Percentiles rank a stretch among this genome's conserved stretches.
phyloP scores from a whole-genome alignment of 2,888 invertebrate species.

The Lysandra coridon region DNA sequence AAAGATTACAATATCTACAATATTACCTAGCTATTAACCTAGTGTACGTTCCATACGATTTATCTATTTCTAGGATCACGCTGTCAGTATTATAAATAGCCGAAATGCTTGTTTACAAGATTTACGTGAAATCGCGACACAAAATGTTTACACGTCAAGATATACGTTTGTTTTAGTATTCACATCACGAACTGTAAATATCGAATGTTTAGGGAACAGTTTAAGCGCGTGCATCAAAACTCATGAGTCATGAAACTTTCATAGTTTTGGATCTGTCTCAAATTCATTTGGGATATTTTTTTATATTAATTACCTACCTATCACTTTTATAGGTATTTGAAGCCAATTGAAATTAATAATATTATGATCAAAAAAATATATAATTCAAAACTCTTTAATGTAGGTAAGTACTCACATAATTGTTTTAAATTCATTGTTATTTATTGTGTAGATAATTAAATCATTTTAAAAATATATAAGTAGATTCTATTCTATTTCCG shows the following conservation, averaged over 20 bases:
- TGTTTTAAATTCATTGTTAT: too few species aligned
- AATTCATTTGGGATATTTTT: neutral
- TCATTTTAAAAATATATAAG: too few species aligned
- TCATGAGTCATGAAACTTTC: neutral
- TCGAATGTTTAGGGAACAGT: constrained; percentile 4
- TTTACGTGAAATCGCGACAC: constrained; percentile 28
- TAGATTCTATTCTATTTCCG: too few species aligned
- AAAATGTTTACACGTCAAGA: constrained; percentile 30
- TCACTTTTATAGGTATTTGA: neutral
- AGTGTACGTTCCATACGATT: neutral
- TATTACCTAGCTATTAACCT: too few species aligned
- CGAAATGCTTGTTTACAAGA: constrained; percentile 26
- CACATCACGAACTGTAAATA: constrained; percentile 27
- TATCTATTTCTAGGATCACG: constrained; percentile 6
- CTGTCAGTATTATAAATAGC: constrained; percentile 26
- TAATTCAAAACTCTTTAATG: too few species aligned
- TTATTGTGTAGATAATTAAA: too few species aligned
- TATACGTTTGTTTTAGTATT: constrained; percentile 27
- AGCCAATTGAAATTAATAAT: neutral
- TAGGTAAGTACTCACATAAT: too few species aligned
- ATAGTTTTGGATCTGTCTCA: neutral
- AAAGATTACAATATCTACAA: too few species aligned
- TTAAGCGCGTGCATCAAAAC: constrained; percentile 16
- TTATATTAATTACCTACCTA: neutral
- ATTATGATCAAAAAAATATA: too few species aligned